These are phyloP conservation scores for Isichthys henryi DNA, from an alignment of 2,113 vertebrate species.

Conservation along the genomic window DNA sequence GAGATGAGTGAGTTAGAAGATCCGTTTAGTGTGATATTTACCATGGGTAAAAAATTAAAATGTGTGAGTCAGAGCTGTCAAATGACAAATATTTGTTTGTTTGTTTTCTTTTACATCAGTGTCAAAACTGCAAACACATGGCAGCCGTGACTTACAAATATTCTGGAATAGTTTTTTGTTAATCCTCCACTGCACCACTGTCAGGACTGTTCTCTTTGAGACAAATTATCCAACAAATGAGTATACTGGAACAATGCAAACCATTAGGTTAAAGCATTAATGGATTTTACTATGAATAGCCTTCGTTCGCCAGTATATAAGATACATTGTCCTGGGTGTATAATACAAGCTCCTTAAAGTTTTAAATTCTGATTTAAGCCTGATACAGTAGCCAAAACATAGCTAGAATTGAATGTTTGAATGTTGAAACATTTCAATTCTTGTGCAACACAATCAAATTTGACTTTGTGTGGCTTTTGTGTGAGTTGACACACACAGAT, in stretches of 20 bases:
- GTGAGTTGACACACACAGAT: background rate
- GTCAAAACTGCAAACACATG: background rate
- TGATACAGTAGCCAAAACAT: background rate
- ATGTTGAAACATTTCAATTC: background rate
- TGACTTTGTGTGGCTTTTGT: background rate
- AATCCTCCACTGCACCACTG: background rate
- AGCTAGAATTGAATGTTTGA: background rate
- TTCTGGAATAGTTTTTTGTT: background rate
- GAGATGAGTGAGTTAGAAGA: background rate
- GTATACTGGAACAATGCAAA: background rate
- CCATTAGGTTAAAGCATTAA: background rate
- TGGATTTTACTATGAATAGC: background rate
- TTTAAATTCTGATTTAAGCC: background rate
- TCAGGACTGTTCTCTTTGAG: background rate
- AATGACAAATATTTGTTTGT: background rate
- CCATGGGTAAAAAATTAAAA: background rate
- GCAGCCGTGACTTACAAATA: background rate
- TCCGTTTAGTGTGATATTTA: background rate
- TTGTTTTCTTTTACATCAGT: background rate
- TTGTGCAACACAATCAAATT: background rate
- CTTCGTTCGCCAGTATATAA: background rate
- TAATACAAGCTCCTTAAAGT: background rate
- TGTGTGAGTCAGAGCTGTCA: background rate
- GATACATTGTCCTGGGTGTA: background rate
- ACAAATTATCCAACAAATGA: background rate